Evolutionary conservation across 2,888 invertebrate genomes (phyloP), one percentile per base, ranked within the genome.

Genomic region (Hypercompe scribonia): DNA sequence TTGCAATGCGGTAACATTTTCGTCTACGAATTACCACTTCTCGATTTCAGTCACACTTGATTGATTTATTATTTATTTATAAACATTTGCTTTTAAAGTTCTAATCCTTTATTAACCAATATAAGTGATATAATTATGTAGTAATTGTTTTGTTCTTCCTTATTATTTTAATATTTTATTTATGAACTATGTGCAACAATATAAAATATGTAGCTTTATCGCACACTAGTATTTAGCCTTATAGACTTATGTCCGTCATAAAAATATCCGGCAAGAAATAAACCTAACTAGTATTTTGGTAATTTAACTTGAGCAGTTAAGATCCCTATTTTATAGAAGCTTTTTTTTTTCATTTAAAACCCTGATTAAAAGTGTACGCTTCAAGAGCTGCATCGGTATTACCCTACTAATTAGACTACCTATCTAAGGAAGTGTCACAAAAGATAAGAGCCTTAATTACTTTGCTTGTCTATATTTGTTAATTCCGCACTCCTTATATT

Each of bases 1-100:
- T 84, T 81, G 75, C 73, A 78, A 81, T 80, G 77, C 76, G 73
- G 66, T 65, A 74, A 76, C 76, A 75, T 73, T 81, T 77, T 75
- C 64, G 31, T 74, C 75, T 79, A 79, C 72, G 79, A 82, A 81
- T 81, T 80, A 84, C 80, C 78, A 54, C 67, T 71, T 72, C 81
- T 78, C 74, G 34, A 77, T 84, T 63, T 65, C 71, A 61, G 54
- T 77, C 39, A 58, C 70, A 42, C 28, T 69, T 54, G 64, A 73
- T 18, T 70, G 64, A 76, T 79, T 71, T 74, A 68, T 72, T 24
- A n/a, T 73, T 33, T 18, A 70, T 74, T 74, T 36, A 74, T 58
- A 31, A 50, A 65, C 5, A 42, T 33, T 11, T 5, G 24, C 31
- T 18, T 54, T 64, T 50, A 18, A 50, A 34, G 65, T 70, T 46